Conservation (phyloP, 2,113 vertebrate species). For the Callorhinus ursinus region DNA sequence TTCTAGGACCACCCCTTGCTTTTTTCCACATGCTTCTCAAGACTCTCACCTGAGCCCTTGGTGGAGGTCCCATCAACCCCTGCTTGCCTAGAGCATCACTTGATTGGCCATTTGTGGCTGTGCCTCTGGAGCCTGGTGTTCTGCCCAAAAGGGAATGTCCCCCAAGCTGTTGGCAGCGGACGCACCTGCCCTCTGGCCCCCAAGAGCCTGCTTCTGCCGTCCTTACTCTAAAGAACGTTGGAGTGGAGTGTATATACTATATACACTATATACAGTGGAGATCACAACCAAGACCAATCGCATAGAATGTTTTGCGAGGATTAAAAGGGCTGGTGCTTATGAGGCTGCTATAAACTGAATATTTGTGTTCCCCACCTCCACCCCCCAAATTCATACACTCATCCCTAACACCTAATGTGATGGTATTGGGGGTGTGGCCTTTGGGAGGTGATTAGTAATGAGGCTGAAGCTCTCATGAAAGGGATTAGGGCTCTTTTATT, state of each 20-base stretch:
- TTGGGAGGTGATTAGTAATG: background rate
- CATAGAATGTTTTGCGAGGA: background rate
- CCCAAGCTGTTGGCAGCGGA: background rate
- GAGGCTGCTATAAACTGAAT: background rate
- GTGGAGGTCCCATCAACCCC: background rate
- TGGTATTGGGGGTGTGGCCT: background rate
- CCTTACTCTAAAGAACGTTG: background rate
- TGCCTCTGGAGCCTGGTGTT: background rate
- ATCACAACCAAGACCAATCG: background rate
- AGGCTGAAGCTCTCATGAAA: background rate
- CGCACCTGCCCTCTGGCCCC: too few species aligned
- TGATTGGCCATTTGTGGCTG: fast-evolving
- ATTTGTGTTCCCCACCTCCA: background rate
- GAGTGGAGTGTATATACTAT: too few species aligned
- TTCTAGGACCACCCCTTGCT: background rate
- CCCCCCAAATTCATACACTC: background rate
- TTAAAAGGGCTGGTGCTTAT: background rate
- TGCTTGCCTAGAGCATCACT: background rate
- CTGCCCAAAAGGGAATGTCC: background rate
- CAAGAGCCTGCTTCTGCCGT: background rate
- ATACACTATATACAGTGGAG: background rate
- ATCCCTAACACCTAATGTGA: background rate
- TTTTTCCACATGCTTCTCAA: background rate
- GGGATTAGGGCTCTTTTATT: background rate
- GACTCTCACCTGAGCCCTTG: background rate